These are phyloP conservation scores for Aspidoscelis tigris DNA, from an alignment of 2,113 vertebrate genomes.

Conservation along the genomic window DNA sequence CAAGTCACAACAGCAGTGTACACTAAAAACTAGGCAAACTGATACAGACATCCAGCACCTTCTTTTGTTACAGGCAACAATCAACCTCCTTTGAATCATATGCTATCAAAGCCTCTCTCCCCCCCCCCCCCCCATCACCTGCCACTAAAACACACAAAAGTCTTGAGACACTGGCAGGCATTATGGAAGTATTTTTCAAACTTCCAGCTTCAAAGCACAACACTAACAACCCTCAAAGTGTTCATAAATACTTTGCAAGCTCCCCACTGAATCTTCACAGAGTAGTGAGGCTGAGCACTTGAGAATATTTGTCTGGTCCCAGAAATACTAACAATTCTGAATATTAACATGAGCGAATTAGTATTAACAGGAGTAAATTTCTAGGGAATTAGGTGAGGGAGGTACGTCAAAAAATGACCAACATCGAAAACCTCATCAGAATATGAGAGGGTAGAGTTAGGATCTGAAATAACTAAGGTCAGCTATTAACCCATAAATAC, in stretches of 20 bases:
- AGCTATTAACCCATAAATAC: neutral
- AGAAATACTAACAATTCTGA: neutral
- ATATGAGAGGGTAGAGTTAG: neutral
- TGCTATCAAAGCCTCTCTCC: neutral
- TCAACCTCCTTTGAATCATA: neutral
- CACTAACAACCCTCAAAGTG: neutral
- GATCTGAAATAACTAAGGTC: conserved; percentile 1
- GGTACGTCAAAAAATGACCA: too few relatives aligned
- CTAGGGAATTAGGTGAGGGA: too few relatives aligned
- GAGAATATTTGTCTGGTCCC: neutral
- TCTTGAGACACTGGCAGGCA: neutral
- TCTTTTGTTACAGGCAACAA: neutral
- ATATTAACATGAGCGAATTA: neutral
- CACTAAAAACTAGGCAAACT: neutral
- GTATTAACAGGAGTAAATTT: too few relatives aligned
- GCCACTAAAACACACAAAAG: neutral
- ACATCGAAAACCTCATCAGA: too few relatives aligned
- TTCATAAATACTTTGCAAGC: neutral
- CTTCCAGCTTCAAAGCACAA: neutral
- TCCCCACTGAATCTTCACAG: neutral
- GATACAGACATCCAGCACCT: neutral
- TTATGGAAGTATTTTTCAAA: neutral
- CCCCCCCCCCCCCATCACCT: neutral
- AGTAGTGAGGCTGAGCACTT: neutral
- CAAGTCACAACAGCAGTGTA: neutral